Evolutionary conservation across 2,797 vertebrate genomes (phyloP).

Genomic region (Rhinoraja longicauda): DNA sequence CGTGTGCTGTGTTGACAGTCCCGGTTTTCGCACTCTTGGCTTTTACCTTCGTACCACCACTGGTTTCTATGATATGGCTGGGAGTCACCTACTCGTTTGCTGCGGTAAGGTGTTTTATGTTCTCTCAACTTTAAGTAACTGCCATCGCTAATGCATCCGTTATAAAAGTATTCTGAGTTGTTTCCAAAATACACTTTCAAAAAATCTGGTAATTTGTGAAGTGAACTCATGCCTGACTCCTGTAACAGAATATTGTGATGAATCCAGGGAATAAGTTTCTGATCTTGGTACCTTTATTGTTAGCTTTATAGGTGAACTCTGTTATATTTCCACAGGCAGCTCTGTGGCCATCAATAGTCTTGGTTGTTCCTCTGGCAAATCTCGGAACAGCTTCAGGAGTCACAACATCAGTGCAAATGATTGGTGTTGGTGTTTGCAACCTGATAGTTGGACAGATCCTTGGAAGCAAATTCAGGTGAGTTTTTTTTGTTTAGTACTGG

Average conservation of each 20-base stretch:
- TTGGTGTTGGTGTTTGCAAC: constrained; percentile 70
- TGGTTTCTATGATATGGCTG: constrained; percentile 69
- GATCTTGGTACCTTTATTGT: background rate
- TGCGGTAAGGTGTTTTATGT: constrained; percentile 55
- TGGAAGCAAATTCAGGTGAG: constrained; percentile 65
- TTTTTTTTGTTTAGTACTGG: background rate
- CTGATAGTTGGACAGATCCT: constrained; percentile 69
- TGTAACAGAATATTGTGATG: background rate
- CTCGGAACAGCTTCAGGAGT: constrained; percentile 72
- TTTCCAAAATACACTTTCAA: background rate
- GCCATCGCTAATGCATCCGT: background rate
- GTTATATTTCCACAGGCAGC: constrained; percentile 56
- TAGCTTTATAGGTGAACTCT: background rate
- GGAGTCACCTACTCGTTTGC: constrained; percentile 74
- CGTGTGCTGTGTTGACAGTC: constrained; percentile 63
- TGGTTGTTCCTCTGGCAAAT: constrained; percentile 70
- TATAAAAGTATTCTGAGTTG: background rate
- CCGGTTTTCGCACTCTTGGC: constrained; percentile 70
- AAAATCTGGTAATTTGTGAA: background rate
- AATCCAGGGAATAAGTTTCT: background rate
- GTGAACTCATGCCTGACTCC: background rate
- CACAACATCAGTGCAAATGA: constrained; percentile 72
- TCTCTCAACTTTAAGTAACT: background rate
- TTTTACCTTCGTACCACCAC: constrained; percentile 65
- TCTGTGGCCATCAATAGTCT: constrained; percentile 75